phyloP scores from a whole-genome alignment of 2,888 invertebrate species.

The Parnassius smintheus region DNA sequence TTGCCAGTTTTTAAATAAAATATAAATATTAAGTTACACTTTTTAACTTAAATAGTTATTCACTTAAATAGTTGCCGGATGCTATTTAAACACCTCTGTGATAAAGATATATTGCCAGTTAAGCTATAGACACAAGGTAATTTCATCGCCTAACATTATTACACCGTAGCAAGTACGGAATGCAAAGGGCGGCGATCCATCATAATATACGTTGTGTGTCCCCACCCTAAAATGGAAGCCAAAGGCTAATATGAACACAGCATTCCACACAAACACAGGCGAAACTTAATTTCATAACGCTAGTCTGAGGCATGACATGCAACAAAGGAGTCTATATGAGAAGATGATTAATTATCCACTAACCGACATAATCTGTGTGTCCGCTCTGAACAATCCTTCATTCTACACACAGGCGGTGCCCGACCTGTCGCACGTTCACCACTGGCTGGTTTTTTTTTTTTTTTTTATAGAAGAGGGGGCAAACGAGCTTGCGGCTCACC shows the following conservation, averaged over 20 bases:
- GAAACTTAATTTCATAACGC: slow-evolving; percentile 23
- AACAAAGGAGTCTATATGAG: slow-evolving; percentile 15
- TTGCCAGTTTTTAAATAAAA: not conserved
- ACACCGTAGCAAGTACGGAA: slow-evolving; percentile 4
- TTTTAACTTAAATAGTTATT: too few relatives aligned
- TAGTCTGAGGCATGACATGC: slow-evolving; percentile 6
- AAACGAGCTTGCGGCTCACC: too few relatives aligned
- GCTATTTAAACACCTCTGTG: too few relatives aligned
- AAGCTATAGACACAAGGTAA: not conserved
- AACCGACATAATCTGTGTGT: slow-evolving; percentile 17
- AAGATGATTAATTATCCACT: slow-evolving; percentile 23
- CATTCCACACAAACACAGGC: slow-evolving; percentile 9
- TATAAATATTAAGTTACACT: not conserved
- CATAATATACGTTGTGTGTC: not conserved
- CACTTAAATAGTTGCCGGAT: too few relatives aligned
- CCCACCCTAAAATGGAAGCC: slow-evolving; percentile 4
- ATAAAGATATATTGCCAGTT: too few relatives aligned
- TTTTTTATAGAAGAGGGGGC: too few relatives aligned
- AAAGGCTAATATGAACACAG: slow-evolving; percentile 4
- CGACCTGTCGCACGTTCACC: not conserved
- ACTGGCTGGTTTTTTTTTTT: too few relatives aligned
- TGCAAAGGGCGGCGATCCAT: slow-evolving; percentile 13
- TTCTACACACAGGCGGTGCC: not conserved
- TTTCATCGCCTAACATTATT: slow-evolving; percentile 15
- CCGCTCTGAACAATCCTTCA: slow-evolving; percentile 4